A percentile compares a stretch with the other conserved stretches of the same genome.
Conservation (phyloP, 2,888 invertebrate species). For the Pseudeuparius sepicola region DNA sequence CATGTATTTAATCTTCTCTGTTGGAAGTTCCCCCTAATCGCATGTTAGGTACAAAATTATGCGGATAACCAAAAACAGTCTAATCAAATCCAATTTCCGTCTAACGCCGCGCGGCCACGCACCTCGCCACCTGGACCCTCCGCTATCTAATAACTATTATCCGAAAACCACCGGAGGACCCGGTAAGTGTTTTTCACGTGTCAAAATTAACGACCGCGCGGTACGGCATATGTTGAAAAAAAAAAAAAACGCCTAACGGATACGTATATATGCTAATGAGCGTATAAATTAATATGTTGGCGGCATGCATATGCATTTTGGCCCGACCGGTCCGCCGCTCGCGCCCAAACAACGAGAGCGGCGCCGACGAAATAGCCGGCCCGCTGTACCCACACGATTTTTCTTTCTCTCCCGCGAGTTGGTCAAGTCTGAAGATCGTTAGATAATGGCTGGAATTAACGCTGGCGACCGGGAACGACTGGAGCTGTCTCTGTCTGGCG, state of each 20-base stretch:
- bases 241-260: constrained; percentile 41
- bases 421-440: constrained; percentile 43
- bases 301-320: constrained; percentile 42
- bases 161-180: too few species aligned
- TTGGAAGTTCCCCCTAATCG: too few species aligned
- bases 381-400: constrained; percentile 38
- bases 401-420: constrained; percentile 42
- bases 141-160: too few species aligned
- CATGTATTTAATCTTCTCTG: too few species aligned
- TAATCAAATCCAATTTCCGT: too few species aligned
- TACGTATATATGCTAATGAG: constrained; percentile 43
- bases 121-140: too few species aligned
- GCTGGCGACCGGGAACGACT: constrained; percentile 37
- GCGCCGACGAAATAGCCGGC: constrained; percentile 30
- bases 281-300: constrained; percentile 44
- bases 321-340: constrained; percentile 28
- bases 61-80: too few species aligned
- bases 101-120: too few species aligned
- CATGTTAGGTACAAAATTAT: too few species aligned
- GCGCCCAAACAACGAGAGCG: constrained; percentile 33
- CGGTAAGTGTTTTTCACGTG: too few species aligned
- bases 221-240: constrained; percentile 40
- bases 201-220: constrained; percentile 38
- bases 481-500: too few species aligned
- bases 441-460: constrained; percentile 43